These are phyloP conservation scores for Acanthurus tractus DNA, from an alignment of 2,797 vertebrate species.

Conservation along the genomic window DNA sequence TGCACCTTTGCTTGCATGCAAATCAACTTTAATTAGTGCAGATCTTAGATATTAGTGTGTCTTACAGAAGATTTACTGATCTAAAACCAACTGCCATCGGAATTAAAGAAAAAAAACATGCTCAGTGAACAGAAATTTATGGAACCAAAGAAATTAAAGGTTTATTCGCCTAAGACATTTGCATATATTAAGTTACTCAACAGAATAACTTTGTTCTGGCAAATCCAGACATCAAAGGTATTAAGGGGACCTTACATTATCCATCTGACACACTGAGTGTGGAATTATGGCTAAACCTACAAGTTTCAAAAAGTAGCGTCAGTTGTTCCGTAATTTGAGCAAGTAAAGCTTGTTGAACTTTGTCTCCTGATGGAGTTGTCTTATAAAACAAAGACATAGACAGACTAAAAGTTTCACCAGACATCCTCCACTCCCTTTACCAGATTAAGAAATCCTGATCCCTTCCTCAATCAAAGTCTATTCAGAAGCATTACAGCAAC, in stretches of 20 bases:
- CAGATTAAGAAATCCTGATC: slow-evolving; percentile 4
- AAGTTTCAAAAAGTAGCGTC: slow-evolving; percentile 6
- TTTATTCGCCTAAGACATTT: slow-evolving; percentile 2
- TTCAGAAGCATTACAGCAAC: slow-evolving; percentile 2
- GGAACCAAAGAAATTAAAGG: slow-evolving; percentile 3
- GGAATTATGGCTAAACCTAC: slow-evolving; percentile 10
- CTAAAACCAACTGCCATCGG: not conserved
- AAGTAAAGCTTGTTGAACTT: not conserved
- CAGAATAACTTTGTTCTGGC: slow-evolving; percentile 17
- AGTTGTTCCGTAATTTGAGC: slow-evolving; percentile 28
- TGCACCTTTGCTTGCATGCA: not conserved
- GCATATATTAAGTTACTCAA: slow-evolving; percentile 19
- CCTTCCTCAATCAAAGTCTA: not conserved
- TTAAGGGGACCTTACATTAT: not conserved
- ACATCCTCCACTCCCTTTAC: not conserved
- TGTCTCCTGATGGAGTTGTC: slow-evolving; percentile 1
- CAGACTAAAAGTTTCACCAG: slow-evolving; percentile 1
- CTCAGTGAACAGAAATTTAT: not conserved
- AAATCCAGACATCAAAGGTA: slow-evolving; percentile 29
- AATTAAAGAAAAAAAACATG: slow-evolving; percentile 11
- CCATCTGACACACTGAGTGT: slow-evolving; percentile 9
- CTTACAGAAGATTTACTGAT: slow-evolving; percentile 1
- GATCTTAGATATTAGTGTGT: not conserved
- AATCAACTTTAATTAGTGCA: not conserved
- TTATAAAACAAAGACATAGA: slow-evolving; percentile 21